Base-by-base conservation (phyloP, 2,888 invertebrate species). In the Amblyteles armatorius region DNA sequence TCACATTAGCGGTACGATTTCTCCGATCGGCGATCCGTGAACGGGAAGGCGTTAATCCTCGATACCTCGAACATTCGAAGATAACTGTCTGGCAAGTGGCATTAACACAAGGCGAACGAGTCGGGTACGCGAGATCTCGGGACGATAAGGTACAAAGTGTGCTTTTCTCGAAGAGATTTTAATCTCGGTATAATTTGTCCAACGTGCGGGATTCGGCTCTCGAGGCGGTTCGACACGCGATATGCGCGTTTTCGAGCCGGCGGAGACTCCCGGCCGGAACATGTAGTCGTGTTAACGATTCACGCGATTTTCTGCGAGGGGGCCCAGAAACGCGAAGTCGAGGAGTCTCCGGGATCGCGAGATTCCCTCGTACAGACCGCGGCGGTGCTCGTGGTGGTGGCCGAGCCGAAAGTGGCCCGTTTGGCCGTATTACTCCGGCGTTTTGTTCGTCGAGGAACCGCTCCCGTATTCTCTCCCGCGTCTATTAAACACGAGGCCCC, bases 401-500 rank as follows among this genome's bases (percentile, higher is more conserved):
- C 33, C 74, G 48, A 50, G 22, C 33, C 48, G 48, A 40, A 48
- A 50, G n/a, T 63, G 60, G 57, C 60, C 50, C 77, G 55, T 19
- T 36, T 13, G 60, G 60, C 33, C n/a, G 36, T 40, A 74, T 74
- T 74, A 60, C 44, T 44, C 74, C 57, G 48, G 50, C 48, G 74
- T 80, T 84, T 84, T 81, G 81, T 73, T 81, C 77, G 13, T 73
- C 57, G 29, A 19, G 57, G 77, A 78, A 72, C 74, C 65, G 72
- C 40, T 63, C 69, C 65, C 52, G 79, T 57, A 65, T 77, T 76
- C 52, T 57, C 76, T 57, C 78, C 65, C 76, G 72, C 79, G 36
- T 90, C 85, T 89, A 90, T 91, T 91, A 91, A 91, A 91, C 91
- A 91, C 91, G 91, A 88, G 89, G 88, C 90, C 88, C 73, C 84